Percentiles rank a stretch among this genome's conserved stretches.
Evolutionary conservation across 2,797 vertebrate genomes (phyloP).

Genomic region (Sebastes paucispinis): DNA sequence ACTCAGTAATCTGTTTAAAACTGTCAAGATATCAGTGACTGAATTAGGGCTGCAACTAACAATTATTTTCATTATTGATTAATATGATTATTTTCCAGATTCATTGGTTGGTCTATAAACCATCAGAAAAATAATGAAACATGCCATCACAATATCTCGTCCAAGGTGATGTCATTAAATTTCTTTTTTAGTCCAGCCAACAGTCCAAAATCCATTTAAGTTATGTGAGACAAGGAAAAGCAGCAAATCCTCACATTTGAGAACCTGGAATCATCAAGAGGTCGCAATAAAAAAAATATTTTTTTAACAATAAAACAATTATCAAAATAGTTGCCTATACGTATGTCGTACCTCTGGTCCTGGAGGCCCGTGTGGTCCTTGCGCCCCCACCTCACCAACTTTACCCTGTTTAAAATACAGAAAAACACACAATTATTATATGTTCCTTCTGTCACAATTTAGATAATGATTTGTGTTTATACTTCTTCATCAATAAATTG

Average conservation of each 20-base stretch:
- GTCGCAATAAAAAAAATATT: background rate
- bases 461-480: too few relatives aligned
- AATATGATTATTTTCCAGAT: too few relatives aligned
- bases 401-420: conserved; percentile 62
- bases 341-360: conserved; percentile 74
- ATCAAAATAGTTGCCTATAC: background rate
- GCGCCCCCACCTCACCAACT: conserved; percentile 68
- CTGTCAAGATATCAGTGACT: too few relatives aligned
- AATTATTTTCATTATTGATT: too few relatives aligned
- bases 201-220: background rate
- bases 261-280: background rate
- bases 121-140: background rate
- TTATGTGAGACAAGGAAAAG: background rate
- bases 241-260: background rate
- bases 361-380: conserved; percentile 71
- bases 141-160: background rate
- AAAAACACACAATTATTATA: background rate
- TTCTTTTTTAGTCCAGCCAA: background rate
- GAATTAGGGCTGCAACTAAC: too few relatives aligned
- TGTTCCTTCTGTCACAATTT: background rate
- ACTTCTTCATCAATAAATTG: background rate
- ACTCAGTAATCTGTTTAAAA: too few relatives aligned
- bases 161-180: background rate
- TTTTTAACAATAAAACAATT: background rate
- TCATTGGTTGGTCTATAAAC: background rate